phyloP scores from a whole-genome alignment of 2,888 invertebrate genomes.

The Erebia epiphron region DNA sequence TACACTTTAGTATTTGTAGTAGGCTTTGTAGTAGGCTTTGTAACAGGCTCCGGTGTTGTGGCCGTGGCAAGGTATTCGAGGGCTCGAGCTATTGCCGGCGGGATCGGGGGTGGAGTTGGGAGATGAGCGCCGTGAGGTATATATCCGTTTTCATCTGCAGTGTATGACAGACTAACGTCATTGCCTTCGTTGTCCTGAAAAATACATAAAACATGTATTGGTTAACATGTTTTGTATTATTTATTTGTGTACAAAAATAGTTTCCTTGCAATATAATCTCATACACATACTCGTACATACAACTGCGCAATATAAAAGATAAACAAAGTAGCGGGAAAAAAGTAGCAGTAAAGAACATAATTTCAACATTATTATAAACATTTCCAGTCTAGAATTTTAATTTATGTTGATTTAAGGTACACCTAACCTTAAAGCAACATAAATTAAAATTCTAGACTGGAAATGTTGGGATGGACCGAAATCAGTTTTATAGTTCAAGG shows the following conservation, averaged over 20 bases:
- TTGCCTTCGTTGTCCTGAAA: conserved; percentile 77
- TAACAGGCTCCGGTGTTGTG: conserved; percentile 60
- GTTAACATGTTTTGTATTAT: not conserved
- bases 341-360: too few relatives aligned
- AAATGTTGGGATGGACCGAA: conserved; percentile 23
- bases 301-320: too few relatives aligned
- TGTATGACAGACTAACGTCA: conserved; percentile 75
- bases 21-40: conserved; percentile 42
- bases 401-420: too few relatives aligned
- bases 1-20: not conserved
- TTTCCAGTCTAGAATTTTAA: too few relatives aligned
- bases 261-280: too few relatives aligned
- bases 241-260: too few relatives aligned
- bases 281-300: too few relatives aligned
- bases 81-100: conserved; percentile 80
- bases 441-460: conserved; percentile 29
- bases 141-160: conserved; percentile 80
- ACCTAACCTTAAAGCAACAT: not conserved
- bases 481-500: conserved; percentile 37
- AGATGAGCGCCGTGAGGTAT: conserved; percentile 74
- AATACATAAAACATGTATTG: not conserved
- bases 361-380: too few relatives aligned
- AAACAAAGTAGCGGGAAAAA: too few relatives aligned
- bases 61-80: conserved; percentile 78
- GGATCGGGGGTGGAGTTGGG: conserved; percentile 79